A percentile compares a stretch with the other conserved stretches of the same genome.
phyloP scores from a whole-genome alignment of 2,113 vertebrate species.

The Cheirogaleus medius region DNA sequence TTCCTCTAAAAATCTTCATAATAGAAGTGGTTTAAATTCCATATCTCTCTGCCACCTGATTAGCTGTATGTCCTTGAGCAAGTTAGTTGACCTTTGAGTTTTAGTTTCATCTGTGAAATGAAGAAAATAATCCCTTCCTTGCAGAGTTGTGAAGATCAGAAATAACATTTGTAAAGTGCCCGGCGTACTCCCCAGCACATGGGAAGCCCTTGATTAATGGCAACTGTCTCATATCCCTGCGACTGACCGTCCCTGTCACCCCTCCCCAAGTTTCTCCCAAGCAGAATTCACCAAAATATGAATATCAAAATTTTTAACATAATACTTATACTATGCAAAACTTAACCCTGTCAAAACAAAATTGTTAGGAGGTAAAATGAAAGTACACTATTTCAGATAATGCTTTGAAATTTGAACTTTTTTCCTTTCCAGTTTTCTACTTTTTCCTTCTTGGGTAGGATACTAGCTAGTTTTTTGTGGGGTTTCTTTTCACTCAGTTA shows the following conservation, averaged over 20 bases:
- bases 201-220: neutral
- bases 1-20: neutral
- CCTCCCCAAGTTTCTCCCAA: neutral
- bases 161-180: neutral
- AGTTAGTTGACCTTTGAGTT: neutral
- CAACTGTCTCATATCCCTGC: neutral
- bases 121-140: neutral
- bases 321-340: neutral
- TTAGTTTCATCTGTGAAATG: neutral
- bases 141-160: constrained; percentile 14
- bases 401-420: neutral
- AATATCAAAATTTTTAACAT: neutral
- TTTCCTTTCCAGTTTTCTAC: constrained; percentile 16
- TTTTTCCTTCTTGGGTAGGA: constrained; percentile 14
- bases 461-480: neutral
- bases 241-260: neutral
- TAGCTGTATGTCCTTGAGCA: neutral
- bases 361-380: neutral
- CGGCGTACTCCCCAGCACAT: rapidly evolving
- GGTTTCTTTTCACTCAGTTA: neutral
- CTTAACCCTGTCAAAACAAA: neutral
- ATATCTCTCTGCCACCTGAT: neutral
- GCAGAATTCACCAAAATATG: neutral
- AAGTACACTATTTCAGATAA: neutral
- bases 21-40: neutral